phyloP scores from a whole-genome alignment of 2,797 vertebrate genomes.

The Selene dorsalis region DNA sequence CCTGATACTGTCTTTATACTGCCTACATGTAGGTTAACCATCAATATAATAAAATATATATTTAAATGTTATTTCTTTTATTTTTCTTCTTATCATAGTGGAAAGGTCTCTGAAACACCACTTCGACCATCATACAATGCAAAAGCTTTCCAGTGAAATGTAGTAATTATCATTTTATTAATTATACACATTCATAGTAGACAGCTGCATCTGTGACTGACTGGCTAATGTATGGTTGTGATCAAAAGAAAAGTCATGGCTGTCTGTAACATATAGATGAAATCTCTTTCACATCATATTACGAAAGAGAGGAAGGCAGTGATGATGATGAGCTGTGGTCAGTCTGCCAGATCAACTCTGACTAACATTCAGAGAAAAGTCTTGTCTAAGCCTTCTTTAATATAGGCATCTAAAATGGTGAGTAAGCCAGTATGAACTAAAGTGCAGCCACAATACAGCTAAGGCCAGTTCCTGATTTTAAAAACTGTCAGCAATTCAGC shows the following conservation, averaged over 20 bases:
- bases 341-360: too few relatives aligned
- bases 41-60: background rate
- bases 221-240: background rate
- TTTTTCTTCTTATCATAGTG: too few relatives aligned
- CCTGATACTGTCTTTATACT: too few relatives aligned
- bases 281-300: too few relatives aligned
- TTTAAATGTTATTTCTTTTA: too few relatives aligned
- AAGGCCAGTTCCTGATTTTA: background rate
- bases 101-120: background rate
- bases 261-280: too few relatives aligned
- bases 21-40: too few relatives aligned
- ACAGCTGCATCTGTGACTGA: background rate
- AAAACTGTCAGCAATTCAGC: background rate
- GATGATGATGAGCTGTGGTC: conserved; percentile 12
- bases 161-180: conserved; percentile 5
- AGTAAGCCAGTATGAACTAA: background rate
- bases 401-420: background rate
- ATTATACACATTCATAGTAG: background rate
- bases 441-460: background rate
- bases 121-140: background rate
- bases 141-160: background rate
- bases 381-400: background rate
- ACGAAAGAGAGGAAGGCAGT: too few relatives aligned
- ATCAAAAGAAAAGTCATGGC: conserved; percentile 1
- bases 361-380: background rate